Evolutionary conservation across 2,888 invertebrate genomes (phyloP).

Genomic region (Amphimallon solstitiale): DNA sequence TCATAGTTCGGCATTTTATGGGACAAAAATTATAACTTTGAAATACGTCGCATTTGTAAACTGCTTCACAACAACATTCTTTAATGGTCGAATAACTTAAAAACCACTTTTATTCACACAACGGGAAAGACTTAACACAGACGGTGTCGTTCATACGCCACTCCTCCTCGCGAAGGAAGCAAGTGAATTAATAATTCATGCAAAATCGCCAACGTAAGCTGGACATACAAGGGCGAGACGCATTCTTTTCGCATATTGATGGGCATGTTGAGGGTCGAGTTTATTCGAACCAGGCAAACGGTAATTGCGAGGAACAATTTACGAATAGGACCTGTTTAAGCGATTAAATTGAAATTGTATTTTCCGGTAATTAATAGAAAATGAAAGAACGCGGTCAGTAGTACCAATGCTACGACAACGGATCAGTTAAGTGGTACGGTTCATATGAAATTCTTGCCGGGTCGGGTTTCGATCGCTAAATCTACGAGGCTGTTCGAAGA

Average conservation of each 20-base stretch:
- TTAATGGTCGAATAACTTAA: background rate
- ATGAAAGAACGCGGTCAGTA: background rate
- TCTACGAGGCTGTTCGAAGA: too few relatives aligned
- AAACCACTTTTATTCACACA: too few relatives aligned
- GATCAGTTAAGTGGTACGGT: background rate
- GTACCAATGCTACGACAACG: background rate
- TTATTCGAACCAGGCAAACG: background rate
- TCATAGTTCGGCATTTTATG: too few relatives aligned
- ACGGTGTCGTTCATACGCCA: background rate
- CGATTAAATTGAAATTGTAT: constrained; percentile 29
- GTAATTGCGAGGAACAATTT: constrained; percentile 13
- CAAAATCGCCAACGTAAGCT: constrained; percentile 9
- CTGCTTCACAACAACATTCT: background rate
- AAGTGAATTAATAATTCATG: constrained; percentile 18
- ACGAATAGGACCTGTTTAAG: constrained; percentile 19
- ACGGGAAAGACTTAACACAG: too few relatives aligned
- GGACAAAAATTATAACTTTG: too few relatives aligned
- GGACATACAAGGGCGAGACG: background rate
- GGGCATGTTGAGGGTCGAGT: background rate
- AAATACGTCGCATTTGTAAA: too few relatives aligned
- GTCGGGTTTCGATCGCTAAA: too few relatives aligned
- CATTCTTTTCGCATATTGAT: background rate
- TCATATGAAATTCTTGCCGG: too few relatives aligned
- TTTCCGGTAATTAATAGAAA: constrained; percentile 31
- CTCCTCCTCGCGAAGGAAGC: constrained; percentile 1